Percentiles rank a stretch among this genome's conserved stretches.
phyloP scores from a whole-genome alignment of 2,113 vertebrate genomes.

The Clarias gariepinus region DNA sequence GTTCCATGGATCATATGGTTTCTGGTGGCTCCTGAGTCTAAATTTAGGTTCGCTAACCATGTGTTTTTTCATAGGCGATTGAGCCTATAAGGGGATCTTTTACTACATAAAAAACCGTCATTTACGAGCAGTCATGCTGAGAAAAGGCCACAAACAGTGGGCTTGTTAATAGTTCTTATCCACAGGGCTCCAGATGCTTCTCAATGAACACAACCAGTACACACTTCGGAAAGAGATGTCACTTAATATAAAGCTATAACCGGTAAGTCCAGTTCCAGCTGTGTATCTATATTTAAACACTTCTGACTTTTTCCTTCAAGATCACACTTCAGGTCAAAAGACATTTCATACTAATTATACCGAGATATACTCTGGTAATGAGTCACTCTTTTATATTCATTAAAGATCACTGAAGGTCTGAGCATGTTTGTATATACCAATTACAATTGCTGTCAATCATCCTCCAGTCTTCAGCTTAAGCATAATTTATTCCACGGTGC shows the following conservation, averaged over 20 bases:
- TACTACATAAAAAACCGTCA: constrained; percentile 70
- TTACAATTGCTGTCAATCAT: constrained; percentile 2
- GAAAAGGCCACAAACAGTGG: constrained; percentile 66
- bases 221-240: constrained; percentile 29
- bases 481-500: neutral
- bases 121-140: constrained; percentile 75
- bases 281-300: constrained; percentile 21
- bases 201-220: constrained; percentile 61
- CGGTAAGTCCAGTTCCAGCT: constrained; percentile 20
- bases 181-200: constrained; percentile 71
- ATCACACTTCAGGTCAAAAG: constrained; percentile 4
- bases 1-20: constrained; percentile 65
- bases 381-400: neutral
- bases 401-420: constrained; percentile 3
- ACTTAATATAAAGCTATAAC: constrained; percentile 31
- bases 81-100: constrained; percentile 68
- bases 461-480: neutral
- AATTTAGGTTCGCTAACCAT: constrained; percentile 73
- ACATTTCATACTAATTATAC: constrained; percentile 28
- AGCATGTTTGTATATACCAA: constrained; percentile 19
- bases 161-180: constrained; percentile 72
- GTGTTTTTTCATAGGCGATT: constrained; percentile 71
- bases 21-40: constrained; percentile 66
- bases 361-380: neutral
- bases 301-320: neutral